Evolutionary conservation across 2,797 vertebrate genomes (phyloP), one percentile per base, ranked within the genome.

Genomic region (Adelosebastes latens): DNA sequence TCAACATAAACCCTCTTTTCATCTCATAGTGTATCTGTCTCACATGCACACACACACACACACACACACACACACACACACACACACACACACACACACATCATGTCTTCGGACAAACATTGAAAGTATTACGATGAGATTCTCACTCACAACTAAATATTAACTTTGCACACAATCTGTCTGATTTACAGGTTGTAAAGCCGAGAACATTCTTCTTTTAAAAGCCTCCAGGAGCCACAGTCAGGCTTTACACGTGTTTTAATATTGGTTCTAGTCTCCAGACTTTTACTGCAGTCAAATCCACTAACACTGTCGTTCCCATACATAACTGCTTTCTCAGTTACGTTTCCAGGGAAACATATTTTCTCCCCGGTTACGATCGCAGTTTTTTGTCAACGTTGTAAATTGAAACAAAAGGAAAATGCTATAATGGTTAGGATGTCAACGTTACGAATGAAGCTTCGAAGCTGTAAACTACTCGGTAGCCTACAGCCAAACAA

Each of bases 1-100:
- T 89, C 81, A 86, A 77, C 81, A 84, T 11, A 81, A 77, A 80
- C 18, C 79, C 62, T 82, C 32, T 72, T 64, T 86, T 53, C 36
- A n/a, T 66, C 9, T 46, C 29, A 32, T 5, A 53, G 24, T 39
- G 27, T 29, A 25, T 42, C 27, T 66, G 62, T 59, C 9, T 31
- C n/a, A n/a, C n/a, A n/a, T n/a, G n/a, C n/a, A n/a, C n/a, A n/a
- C n/a, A n/a, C n/a, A n/a, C n/a, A n/a, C n/a, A n/a, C 8, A 2
- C 18, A 8, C 6, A 34, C 34, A 34, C 56, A 20, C 42, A 13
- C 32, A 32, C 32, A 32, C 31, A 27, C 27, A 27, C 25, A 27
- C 3, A 27, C 25, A 27, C 25, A 46, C 52, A 49, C 34, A 72
- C 76, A 49, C 32, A 52, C 39, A 32, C 25, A 59, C 14, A 58